Evolutionary conservation across 2,113 vertebrate genomes (phyloP), one percentile per base, ranked within the genome.

Genomic region (Axis porcinus): DNA sequence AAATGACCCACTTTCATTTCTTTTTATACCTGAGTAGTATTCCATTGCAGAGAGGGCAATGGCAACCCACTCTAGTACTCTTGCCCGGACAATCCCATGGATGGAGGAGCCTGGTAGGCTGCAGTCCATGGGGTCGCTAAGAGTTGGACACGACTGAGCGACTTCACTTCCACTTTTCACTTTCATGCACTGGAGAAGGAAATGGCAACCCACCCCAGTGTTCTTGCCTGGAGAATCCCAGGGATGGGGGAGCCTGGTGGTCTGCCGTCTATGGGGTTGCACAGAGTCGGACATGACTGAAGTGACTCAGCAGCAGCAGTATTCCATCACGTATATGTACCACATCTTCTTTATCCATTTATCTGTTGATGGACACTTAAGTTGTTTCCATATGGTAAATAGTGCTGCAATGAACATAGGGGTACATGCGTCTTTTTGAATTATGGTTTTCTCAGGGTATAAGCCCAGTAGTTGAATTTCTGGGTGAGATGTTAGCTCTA

Each of bases 201-300:
- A 67, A 67, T n/a, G 33, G 64, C 64, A 67, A 17, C 17, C 16
- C 16, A 67, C 33, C n/a, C 64, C 64, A 5, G 33, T n/a, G 33
- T 36, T 67, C 64, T 67, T 1, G 33, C 8, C 0, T 36, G 64
- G 64, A 67, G 33, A 36, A 36, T 67, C 33, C 64, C 17, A 36
- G 16, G 16, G 17, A 67, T 2, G 2, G 33, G 17, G 33, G 64
- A 36, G 64, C 64, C 64, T 67, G 33, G 33, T 67, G 33, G 16
- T 7, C 62, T 19, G 16, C 33, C 0, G 33, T n/a, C 33, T n/a
- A 0, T 67, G 33, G 17, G 33, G 3, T n/a, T 8, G 2, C 64
- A 67, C 8, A 0, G 33, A 64, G 62, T 64, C 0, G 3, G 62
- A 64, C 15, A 64, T 0, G 15, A 64, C 62, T 64, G 30, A 33